phyloP scores from a whole-genome alignment of 1,140 invertebrate genomes.

The Sarcophaga bullata region DNA sequence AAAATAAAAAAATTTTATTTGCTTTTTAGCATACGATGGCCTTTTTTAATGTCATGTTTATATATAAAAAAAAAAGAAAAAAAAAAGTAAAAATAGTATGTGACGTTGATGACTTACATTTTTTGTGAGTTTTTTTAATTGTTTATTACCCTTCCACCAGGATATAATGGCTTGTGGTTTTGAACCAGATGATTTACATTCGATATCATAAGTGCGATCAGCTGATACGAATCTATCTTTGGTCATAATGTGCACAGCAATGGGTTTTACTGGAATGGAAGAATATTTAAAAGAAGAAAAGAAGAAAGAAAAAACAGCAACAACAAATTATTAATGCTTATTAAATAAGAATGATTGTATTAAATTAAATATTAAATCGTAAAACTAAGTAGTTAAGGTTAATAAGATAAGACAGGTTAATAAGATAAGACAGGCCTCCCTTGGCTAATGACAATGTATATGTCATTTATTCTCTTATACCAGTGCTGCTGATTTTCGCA shows the following conservation, averaged over 20 bases:
- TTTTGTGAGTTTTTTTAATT: constrained; percentile 80
- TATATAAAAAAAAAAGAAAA: no score
- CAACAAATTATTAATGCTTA: no score
- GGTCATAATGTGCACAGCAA: constrained; percentile 80
- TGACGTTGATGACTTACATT: constrained; percentile 74
- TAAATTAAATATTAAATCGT: no score
- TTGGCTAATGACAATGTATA: no score
- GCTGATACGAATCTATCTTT: constrained; percentile 82
- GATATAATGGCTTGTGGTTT: constrained; percentile 83
- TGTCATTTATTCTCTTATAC: no score
- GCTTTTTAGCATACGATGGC: background rate
- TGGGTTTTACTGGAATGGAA: constrained; percentile 78
- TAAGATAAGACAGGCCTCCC: no score
- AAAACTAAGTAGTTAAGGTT: no score
- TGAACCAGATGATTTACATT: constrained; percentile 84
- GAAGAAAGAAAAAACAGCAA: no score
- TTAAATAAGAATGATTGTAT: no score
- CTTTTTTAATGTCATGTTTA: background rate
- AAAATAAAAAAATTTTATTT: background rate
- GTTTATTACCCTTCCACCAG: constrained; percentile 86
- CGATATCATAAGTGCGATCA: constrained; percentile 83
- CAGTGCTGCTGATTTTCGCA: no score
- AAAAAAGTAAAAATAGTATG: background rate
- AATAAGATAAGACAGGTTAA: no score
- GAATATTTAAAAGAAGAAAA: background rate